Conservation (phyloP, 2,888 invertebrate species). For the Habrosyne pyritoides region DNA sequence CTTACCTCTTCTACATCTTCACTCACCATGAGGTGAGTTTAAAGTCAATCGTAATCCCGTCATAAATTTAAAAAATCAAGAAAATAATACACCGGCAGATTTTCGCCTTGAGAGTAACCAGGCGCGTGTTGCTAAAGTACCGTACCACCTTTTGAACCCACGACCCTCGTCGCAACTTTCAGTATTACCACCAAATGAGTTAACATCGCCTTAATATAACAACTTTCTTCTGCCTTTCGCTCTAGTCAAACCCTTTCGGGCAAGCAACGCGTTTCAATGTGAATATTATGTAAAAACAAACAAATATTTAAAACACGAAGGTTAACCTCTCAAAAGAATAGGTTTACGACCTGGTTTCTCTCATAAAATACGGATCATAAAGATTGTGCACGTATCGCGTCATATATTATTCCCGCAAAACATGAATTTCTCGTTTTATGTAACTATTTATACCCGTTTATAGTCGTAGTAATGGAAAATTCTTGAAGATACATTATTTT, state of each 20-base stretch:
- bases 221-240: neutral
- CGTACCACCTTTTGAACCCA: too few relatives aligned
- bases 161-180: too few relatives aligned
- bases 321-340: neutral
- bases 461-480: neutral
- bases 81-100: too few relatives aligned
- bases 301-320: neutral
- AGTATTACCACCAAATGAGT: too few relatives aligned
- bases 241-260: neutral
- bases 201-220: too few relatives aligned
- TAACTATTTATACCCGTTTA: neutral
- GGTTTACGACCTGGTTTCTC: neutral
- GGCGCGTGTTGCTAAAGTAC: too few relatives aligned
- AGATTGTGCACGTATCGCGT: conserved; percentile 1
- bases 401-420: neutral
- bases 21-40: too few relatives aligned
- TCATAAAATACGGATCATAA: conserved; percentile 1
- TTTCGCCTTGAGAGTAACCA: too few relatives aligned
- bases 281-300: neutral
- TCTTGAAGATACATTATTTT: neutral
- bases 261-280: neutral
- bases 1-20: too few relatives aligned
- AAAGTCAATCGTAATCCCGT: too few relatives aligned
- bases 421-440: neutral
- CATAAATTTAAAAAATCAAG: too few relatives aligned